Evolutionary conservation across 2,888 invertebrate genomes (phyloP).

Genomic region (Thymelicus sylvestris): DNA sequence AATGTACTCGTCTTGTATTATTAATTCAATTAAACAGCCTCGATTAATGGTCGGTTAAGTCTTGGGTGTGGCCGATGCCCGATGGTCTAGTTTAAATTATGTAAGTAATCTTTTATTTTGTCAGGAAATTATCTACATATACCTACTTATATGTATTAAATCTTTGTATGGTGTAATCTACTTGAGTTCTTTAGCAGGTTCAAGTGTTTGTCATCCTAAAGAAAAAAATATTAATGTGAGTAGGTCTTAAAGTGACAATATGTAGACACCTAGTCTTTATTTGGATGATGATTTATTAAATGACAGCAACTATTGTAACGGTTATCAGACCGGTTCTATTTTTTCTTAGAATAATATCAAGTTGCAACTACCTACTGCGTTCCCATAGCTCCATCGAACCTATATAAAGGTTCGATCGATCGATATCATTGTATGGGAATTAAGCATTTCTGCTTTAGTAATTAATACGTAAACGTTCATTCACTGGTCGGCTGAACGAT

Average conservation of each 20-base stretch:
- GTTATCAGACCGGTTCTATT: neutral
- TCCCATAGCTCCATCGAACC: slow-evolving; percentile 16
- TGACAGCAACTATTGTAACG: neutral
- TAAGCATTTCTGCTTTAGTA: slow-evolving; percentile 43
- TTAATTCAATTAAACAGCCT: slow-evolving; percentile 37
- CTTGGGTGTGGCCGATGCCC: slow-evolving; percentile 17
- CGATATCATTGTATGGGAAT: slow-evolving; percentile 39
- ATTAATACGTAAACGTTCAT: slow-evolving; percentile 49
- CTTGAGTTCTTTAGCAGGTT: too few relatives aligned
- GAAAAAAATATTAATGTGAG: too few relatives aligned
- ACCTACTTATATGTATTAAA: too few relatives aligned
- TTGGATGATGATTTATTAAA: neutral
- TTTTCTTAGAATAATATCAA: slow-evolving; percentile 2
- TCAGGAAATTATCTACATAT: neutral
- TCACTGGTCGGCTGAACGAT: slow-evolving; percentile 44
- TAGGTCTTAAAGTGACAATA: neutral
- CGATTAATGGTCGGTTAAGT: slow-evolving; percentile 30
- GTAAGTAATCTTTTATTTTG: neutral
- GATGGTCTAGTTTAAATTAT: neutral
- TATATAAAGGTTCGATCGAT: slow-evolving; percentile 7
- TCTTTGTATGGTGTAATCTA: too few relatives aligned
- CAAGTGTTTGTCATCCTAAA: too few relatives aligned
- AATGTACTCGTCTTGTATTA: slow-evolving; percentile 38
- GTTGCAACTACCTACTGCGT: neutral
- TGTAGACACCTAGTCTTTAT: neutral